phyloP scores from a whole-genome alignment of 1,140 invertebrate genomes.

The Polypedilum vanderplanki region DNA sequence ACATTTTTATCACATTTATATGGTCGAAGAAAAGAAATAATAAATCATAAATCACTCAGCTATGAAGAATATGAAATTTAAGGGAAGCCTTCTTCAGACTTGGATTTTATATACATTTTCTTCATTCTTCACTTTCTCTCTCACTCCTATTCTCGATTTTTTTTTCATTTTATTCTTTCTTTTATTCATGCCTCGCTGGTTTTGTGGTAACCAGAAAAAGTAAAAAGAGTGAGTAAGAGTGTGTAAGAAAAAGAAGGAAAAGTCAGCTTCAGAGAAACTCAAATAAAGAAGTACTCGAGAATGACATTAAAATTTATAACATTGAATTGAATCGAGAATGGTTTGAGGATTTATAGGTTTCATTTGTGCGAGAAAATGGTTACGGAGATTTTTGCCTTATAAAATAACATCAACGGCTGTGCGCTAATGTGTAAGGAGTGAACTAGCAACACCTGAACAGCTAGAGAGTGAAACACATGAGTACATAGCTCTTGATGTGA shows the following conservation, averaged over 20 bases:
- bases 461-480: too few species aligned
- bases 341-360: constrained; percentile 25
- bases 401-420: too few species aligned
- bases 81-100: constrained; percentile 16
- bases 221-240: background rate
- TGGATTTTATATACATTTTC: background rate
- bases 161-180: too few species aligned
- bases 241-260: too few species aligned
- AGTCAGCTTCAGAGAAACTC: background rate
- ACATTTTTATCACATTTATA: constrained; percentile 28
- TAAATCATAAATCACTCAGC: constrained; percentile 25
- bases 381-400: background rate
- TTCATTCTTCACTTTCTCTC: background rate
- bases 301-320: constrained; percentile 29
- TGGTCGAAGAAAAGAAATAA: constrained; percentile 22
- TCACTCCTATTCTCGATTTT: too few species aligned
- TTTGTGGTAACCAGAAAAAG: background rate
- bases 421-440: too few species aligned
- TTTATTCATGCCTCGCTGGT: background rate
- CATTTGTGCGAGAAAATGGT: constrained; percentile 8
- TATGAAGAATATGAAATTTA: constrained; percentile 26
- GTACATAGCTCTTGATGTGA: too few species aligned
- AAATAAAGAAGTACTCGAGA: constrained; percentile 25
- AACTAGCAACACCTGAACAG: too few species aligned
- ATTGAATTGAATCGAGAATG: constrained; percentile 25